A percentile compares a stretch with the other conserved stretches of the same genome.
These are phyloP conservation scores for Latrodectus hesperus DNA, from an alignment of 2,888 invertebrate species.

Conservation along the genomic window DNA sequence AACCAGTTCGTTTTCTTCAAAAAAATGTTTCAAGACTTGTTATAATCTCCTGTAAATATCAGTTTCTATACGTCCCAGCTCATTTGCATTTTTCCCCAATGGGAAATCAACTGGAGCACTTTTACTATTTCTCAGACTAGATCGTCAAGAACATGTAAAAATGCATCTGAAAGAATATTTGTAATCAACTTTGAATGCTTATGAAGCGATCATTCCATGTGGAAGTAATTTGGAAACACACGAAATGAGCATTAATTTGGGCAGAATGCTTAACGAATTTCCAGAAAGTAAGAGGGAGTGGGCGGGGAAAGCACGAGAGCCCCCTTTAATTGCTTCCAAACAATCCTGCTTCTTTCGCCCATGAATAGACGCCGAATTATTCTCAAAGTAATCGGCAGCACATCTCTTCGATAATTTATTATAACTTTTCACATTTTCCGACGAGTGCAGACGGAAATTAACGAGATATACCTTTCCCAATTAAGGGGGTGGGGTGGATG, in stretches of 20 bases:
- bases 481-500: not conserved
- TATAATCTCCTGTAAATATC: too few species aligned
- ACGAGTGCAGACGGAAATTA: not conserved
- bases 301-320: not conserved
- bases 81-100: too few species aligned
- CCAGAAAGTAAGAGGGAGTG: not conserved
- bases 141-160: not conserved
- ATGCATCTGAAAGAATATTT: not conserved
- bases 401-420: not conserved
- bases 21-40: too few species aligned
- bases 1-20: too few species aligned
- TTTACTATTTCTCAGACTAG: too few species aligned
- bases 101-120: too few species aligned
- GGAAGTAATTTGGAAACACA: not conserved
- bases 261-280: not conserved
- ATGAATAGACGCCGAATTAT: not conserved
- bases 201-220: not conserved
- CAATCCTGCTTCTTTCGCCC: not conserved
- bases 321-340: not conserved
- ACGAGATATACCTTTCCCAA: not conserved
- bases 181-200: not conserved
- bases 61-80: too few species aligned
- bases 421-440: not conserved
- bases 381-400: not conserved
- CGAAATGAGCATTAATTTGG: not conserved